Evolutionary conservation across 2,797 vertebrate species (phyloP).

Genomic region (Lophius americanus): DNA sequence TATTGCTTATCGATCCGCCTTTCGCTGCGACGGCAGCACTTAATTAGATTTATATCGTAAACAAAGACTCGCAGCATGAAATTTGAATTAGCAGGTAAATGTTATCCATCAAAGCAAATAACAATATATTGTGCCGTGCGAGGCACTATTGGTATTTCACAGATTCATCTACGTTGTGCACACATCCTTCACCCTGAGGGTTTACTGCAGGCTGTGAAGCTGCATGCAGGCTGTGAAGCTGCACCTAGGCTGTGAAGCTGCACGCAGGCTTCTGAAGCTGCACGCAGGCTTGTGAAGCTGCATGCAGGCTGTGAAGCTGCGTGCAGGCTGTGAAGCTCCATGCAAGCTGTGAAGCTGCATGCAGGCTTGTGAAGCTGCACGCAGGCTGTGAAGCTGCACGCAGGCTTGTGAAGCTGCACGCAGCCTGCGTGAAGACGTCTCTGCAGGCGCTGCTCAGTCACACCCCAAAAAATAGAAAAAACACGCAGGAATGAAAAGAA

Average conservation of each 20-base stretch:
- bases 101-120: constrained; percentile 82
- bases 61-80: constrained; percentile 84
- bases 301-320: constrained; percentile 41
- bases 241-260: no score
- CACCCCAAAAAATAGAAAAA: constrained; percentile 20
- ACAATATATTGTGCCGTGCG: constrained; percentile 70
- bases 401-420: constrained; percentile 45
- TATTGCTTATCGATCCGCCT: constrained; percentile 89
- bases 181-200: constrained; percentile 33
- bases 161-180: constrained; percentile 75
- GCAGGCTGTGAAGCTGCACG: background rate
- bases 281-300: background rate
- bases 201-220: constrained; percentile 59
- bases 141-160: constrained; percentile 76
- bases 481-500: constrained; percentile 28
- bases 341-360: background rate
- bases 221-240: constrained; percentile 1
- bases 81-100: constrained; percentile 82
- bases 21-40: constrained; percentile 77
- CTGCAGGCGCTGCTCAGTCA: constrained; percentile 31
- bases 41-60: constrained; percentile 93
- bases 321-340: constrained; percentile 22
- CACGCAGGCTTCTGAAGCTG: no score
- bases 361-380: no score
- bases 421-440: background rate